Percentiles rank a stretch among this genome's conserved stretches.
Conservation (phyloP, 2,113 vertebrate species). For the Podilymbus podiceps region DNA sequence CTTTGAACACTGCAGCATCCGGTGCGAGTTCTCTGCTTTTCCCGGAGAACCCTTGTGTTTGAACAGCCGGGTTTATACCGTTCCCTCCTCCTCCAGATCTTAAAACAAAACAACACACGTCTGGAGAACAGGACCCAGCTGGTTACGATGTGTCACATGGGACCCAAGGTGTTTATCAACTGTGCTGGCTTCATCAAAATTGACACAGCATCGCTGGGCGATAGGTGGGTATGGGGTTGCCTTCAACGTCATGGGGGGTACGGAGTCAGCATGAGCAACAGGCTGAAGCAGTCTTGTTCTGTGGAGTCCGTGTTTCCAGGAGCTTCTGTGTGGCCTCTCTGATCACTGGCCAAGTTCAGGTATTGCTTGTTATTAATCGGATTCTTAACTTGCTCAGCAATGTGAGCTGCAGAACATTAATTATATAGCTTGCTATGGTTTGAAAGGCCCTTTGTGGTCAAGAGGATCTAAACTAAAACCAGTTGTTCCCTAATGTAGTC, state of each 20-base stretch:
- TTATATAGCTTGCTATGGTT: not conserved
- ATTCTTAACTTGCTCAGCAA: not conserved
- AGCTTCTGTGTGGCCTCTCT: not conserved
- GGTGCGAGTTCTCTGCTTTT: not conserved
- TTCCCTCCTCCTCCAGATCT: slow-evolving; percentile 77
- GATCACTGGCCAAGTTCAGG: not conserved
- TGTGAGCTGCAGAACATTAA: not conserved
- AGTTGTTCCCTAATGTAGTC: not conserved
- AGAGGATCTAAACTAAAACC: not conserved
- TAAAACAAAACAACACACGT: slow-evolving; percentile 98
- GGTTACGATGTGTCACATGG: slow-evolving; percentile 99
- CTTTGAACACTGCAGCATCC: not conserved
- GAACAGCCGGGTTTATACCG: not conserved
- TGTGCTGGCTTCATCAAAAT: slow-evolving; percentile 99
- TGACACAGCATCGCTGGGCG: slow-evolving; percentile 93
- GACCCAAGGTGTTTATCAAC: slow-evolving; percentile 98
- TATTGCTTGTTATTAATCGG: slow-evolving; percentile 26
- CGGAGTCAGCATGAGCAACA: not conserved
- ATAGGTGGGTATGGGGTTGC: slow-evolving; percentile 80
- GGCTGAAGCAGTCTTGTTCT: not conserved
- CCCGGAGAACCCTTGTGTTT: not conserved
- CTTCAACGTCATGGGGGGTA: rapidly evolving
- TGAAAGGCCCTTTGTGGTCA: not conserved
- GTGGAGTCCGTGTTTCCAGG: not conserved
- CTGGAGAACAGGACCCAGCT: slow-evolving; percentile 97